Evolutionary conservation across 1,140 invertebrate genomes (phyloP), one percentile per base, ranked within the genome.

Genomic region (Zaprionus camerounensis): DNA sequence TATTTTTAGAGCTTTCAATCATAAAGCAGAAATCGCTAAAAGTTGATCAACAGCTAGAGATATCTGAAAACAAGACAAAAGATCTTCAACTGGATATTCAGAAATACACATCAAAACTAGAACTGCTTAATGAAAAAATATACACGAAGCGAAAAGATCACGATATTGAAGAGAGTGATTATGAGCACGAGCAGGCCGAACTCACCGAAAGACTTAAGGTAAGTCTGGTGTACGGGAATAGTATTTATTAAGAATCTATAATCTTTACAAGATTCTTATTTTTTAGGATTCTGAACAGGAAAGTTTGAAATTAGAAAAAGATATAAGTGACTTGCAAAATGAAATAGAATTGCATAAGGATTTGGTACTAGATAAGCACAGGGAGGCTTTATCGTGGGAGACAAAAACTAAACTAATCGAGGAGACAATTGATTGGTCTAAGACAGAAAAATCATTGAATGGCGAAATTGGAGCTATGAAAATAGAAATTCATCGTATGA

Each of bases 401-500:
- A 96, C 96, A 81, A 97, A 97, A 93, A 94, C 95, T 56, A 94
- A 96, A 84, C 84, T 97, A 74, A 95, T 96, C 3, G 94, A 94
- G 46, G 96, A 97, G 86, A 94, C 95, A 0, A 95, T 95, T 71
- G 94, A 94, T 81, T 95, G 94, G 71, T 94, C 96, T 6, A 94
- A 95, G 68, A 93, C 94, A 46, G 96, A 96, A 69, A 56, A 56
- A 5, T 78, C 83, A 0, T 94, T 95, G 63, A 94, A 94, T n/a
- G 93, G 93, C n/a, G 96, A 97, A 91, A 94, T 97, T 56, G 95
- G 95, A 9, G 93, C 93, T 15, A 97, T 97, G 96, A 96, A 95
- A 92, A 94, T 93, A 59, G 97, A 97, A 93, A 97, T 97, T 87
- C 96, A 97, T 84, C 94, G 96, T 80, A 97, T 97, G 97, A 94